Conservation (phyloP, 2,113 vertebrate species). For the Brachyhypopomus gauderio region DNA sequence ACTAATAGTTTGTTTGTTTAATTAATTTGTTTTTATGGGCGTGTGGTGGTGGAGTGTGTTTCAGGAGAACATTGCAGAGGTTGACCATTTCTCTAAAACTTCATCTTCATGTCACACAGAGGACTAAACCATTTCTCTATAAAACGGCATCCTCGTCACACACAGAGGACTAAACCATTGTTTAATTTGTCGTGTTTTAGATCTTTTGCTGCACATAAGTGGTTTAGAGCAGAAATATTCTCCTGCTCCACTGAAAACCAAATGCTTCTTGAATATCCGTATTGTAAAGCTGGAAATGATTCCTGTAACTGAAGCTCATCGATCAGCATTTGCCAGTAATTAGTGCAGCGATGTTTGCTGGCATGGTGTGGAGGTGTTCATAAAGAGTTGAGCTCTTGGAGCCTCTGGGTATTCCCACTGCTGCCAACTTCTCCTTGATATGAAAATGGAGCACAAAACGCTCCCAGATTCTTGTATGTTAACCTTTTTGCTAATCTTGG, state of each 20-base stretch:
- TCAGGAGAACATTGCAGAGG: background rate
- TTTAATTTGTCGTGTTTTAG: slow-evolving; percentile 12
- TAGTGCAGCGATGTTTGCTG: slow-evolving; percentile 49
- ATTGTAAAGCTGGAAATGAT: slow-evolving; percentile 46
- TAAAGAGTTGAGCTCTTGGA: background rate
- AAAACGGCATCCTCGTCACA: too few species aligned
- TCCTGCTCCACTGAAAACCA: slow-evolving; percentile 12
- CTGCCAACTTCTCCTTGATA: slow-evolving; percentile 16
- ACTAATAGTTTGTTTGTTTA: too few species aligned
- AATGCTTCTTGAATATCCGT: slow-evolving; percentile 11
- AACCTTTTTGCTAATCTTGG: slow-evolving; percentile 27
- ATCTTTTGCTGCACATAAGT: background rate
- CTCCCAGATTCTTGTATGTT: slow-evolving; percentile 37
- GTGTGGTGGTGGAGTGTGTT: too few species aligned
- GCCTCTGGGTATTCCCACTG: slow-evolving; percentile 24
- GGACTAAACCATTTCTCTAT: too few species aligned
- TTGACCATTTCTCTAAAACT: background rate
- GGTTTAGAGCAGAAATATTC: background rate
- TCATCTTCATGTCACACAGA: too few species aligned
- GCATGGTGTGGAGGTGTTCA: slow-evolving; percentile 43
- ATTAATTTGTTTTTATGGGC: too few species aligned
- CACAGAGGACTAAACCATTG: background rate
- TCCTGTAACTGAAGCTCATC: slow-evolving; percentile 46
- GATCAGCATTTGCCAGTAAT: slow-evolving; percentile 55
- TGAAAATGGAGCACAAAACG: slow-evolving; percentile 37